Evolutionary conservation across 2,797 vertebrate species (phyloP), one percentile per base, ranked within the genome.

Genomic region (Pseudomugil tenellus): DNA sequence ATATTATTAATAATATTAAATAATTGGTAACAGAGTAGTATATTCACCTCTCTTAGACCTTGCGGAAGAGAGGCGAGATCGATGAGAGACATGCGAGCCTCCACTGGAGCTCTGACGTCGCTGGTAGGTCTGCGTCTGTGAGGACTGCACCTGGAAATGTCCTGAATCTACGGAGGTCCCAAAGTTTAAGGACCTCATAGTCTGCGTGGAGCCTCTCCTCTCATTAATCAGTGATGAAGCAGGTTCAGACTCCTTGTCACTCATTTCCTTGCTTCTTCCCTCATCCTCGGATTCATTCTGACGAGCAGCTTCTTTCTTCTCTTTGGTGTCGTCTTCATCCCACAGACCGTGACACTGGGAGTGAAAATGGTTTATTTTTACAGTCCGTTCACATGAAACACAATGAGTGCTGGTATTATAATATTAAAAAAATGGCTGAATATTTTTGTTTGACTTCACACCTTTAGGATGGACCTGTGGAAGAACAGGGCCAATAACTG

Each of bases 401-500:
- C 31, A 48, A 29, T 10, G 31, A 35, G 0, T 0, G 41, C 6
- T 23, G 12, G 39, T 16, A 55, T 55, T 64, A 43, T 10, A 19
- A 41, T 19, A 41, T 41, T 6, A 41, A 41, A 17, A 41, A 6
- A 41, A 41, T 17, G 17, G 19, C 17, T 39, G 13, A 39, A 39
- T 12, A 28, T 54, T 68, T 51, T 60, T n/a, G 13, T 53, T 55
- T 49, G 25, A 56, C 60, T n/a, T 26, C 39, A n/a, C 35, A 99
- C 98, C 97, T 99, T 99, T 66, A 99, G 91, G 79, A 99, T 99
- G 59, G 98, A 99, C 82, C 98, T 95, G 77, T 99, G 98, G 84
- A 99, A 99, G 93, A 99, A 99, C 31, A 99, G 95, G 23, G 96
- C 96, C 72, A 99, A 94, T 58, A 99, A 91, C 82, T 99, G 98